Evolutionary conservation across 2,888 invertebrate genomes (phyloP).

Genomic region (Pollenia angustigena): DNA sequence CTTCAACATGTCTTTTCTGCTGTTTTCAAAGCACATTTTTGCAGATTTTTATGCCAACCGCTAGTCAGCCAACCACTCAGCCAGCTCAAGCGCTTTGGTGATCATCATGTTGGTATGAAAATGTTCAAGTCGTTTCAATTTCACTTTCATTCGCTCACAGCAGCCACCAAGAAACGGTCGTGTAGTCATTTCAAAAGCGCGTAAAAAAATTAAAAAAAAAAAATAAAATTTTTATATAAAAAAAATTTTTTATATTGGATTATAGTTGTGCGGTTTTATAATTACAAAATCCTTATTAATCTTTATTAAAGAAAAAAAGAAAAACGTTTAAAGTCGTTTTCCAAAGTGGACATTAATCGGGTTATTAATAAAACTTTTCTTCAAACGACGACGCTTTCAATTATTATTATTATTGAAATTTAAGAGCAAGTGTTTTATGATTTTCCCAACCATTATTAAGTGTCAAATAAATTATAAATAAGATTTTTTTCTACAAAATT

Average conservation of each 20-base stretch:
- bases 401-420: conserved; percentile 1
- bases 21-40: conserved; percentile 11
- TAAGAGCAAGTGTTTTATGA: not conserved
- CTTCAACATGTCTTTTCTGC: conserved; percentile 53
- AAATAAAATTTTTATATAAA: conserved; percentile 10
- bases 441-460: conserved; percentile 14
- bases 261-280: not conserved
- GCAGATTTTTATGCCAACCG: conserved; percentile 51
- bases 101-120: conserved; percentile 77
- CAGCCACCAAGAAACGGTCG: conserved; percentile 78
- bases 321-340: conserved; percentile 16
- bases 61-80: conserved; percentile 13
- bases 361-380: conserved; percentile 5
- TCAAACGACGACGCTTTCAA: conserved; percentile 27
- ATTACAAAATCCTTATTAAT: conserved; percentile 62
- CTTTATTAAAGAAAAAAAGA: not conserved
- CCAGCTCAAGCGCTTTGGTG: conserved; percentile 33
- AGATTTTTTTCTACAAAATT: conserved; percentile 18
- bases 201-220: conserved; percentile 29
- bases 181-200: conserved; percentile 44
- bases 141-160: conserved; percentile 82
- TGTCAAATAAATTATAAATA: not conserved
- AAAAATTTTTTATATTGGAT: conserved; percentile 10
- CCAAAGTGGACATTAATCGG: conserved; percentile 44
- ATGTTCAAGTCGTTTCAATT: conserved; percentile 80